Conservation (phyloP, 2,888 invertebrate genomes). For the Scaptomyza flava region DNA sequence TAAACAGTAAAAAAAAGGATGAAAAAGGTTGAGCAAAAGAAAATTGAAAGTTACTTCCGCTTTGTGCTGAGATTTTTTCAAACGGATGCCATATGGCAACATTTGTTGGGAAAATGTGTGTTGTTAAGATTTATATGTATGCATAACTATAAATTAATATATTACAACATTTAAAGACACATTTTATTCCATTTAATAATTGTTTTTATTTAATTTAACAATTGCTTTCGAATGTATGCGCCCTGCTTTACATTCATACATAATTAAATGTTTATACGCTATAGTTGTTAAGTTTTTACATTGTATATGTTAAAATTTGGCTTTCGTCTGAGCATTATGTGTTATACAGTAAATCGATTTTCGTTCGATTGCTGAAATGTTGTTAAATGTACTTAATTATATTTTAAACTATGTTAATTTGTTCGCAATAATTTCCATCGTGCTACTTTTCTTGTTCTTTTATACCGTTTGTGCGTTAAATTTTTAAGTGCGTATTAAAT, state of each 20-base stretch:
- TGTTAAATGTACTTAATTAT: constrained; percentile 31
- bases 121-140: not conserved
- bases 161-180: no score
- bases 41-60: constrained; percentile 63
- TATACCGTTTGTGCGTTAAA: constrained; percentile 40
- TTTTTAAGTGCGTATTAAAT: constrained; percentile 50
- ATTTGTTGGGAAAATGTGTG: constrained; percentile 10
- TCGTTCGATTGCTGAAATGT: constrained; percentile 38
- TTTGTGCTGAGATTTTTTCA: constrained; percentile 36
- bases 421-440: constrained; percentile 34
- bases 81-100: constrained; percentile 35
- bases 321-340: constrained; percentile 68
- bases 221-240: constrained; percentile 51
- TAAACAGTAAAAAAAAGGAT: constrained; percentile 6
- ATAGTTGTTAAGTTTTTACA: constrained; percentile 63
- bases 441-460: constrained; percentile 10
- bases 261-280: constrained; percentile 25
- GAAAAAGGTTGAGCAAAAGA: constrained; percentile 21
- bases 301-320: constrained; percentile 66
- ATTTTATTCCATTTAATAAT: no score
- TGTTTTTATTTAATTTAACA: constrained; percentile 43
- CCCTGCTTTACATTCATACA: constrained; percentile 42
- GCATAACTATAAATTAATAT: no score
- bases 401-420: constrained; percentile 45
- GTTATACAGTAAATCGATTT: constrained; percentile 57